Evolutionary conservation across 2,797 vertebrate species (phyloP).

Genomic region (Catostomus latipinnis): DNA sequence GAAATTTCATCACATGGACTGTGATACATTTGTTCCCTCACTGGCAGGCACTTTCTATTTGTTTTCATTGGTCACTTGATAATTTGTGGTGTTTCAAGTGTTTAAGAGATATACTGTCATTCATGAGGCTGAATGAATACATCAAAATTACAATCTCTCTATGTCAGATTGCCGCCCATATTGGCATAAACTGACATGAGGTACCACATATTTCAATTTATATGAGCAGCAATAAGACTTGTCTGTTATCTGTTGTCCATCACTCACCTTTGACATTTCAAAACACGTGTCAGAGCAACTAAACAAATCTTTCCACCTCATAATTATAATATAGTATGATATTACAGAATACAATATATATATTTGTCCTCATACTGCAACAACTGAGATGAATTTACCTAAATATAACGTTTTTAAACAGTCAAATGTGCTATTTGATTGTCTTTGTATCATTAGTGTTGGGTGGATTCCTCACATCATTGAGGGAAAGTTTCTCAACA

Average conservation of each 20-base stretch:
- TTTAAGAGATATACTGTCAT: not conserved
- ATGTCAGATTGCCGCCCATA: not conserved
- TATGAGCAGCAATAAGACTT: not conserved
- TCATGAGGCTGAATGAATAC: conserved; percentile 5
- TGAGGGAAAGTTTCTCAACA: not conserved
- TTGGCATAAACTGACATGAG: not conserved
- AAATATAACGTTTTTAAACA: no score
- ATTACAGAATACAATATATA: no score
- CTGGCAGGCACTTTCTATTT: not conserved
- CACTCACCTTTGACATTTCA: no score
- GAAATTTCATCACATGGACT: not conserved
- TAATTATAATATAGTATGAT: no score
- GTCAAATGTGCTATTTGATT: no score
- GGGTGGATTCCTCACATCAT: not conserved
- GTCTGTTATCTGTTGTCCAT: not conserved
- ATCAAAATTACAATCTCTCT: not conserved
- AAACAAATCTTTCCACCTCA: no score
- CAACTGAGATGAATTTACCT: no score
- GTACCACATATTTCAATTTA: not conserved
- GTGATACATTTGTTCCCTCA: not conserved
- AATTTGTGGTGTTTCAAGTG: not conserved
- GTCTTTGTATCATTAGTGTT: not conserved
- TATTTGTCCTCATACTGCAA: no score
- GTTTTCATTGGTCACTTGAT: no score
- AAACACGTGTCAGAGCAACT: no score